Evolutionary conservation across 2,888 invertebrate genomes (phyloP).

Genomic region (Pandemis cinnamomeana): DNA sequence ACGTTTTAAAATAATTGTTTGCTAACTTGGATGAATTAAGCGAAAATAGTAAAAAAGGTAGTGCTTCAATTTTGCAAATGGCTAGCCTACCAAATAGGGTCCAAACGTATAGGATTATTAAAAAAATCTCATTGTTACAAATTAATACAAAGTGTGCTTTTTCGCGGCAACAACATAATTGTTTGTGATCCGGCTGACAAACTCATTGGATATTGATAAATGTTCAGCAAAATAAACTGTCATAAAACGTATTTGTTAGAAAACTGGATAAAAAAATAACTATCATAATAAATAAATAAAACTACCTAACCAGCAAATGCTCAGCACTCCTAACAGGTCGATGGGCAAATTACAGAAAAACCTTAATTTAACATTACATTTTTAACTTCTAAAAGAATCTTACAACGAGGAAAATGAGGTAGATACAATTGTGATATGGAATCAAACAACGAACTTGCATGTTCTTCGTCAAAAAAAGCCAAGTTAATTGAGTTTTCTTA

Average conservation of each 20-base stretch:
- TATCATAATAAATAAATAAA: constrained; percentile 58
- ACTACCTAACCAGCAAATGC: constrained; percentile 58
- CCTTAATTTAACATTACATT: constrained; percentile 63
- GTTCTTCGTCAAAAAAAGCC: constrained; percentile 36
- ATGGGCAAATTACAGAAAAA: constrained; percentile 59
- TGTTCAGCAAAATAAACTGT: not conserved
- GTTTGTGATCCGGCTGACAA: not conserved
- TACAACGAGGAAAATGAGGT: constrained; percentile 82
- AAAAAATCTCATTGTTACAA: constrained; percentile 7
- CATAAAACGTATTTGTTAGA: constrained; percentile 11
- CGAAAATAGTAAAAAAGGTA: not conserved
- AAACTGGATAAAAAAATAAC: constrained; percentile 24
- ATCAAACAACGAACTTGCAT: constrained; percentile 59
- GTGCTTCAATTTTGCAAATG: constrained; percentile 1
- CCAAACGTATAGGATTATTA: constrained; percentile 1
- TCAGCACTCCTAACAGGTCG: constrained; percentile 52
- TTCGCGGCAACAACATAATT: not conserved
- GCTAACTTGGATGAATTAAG: not conserved
- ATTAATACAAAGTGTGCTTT: constrained; percentile 6
- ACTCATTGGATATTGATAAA: not conserved
- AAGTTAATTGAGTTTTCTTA: constrained; percentile 1
- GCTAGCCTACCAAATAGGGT: constrained; percentile 1
- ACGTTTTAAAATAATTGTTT: not conserved
- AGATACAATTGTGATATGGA: constrained; percentile 83
- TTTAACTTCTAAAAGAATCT: constrained; percentile 75